Evolutionary conservation across 1,140 invertebrate species (phyloP).

Genomic region (Solenopsis invicta): DNA sequence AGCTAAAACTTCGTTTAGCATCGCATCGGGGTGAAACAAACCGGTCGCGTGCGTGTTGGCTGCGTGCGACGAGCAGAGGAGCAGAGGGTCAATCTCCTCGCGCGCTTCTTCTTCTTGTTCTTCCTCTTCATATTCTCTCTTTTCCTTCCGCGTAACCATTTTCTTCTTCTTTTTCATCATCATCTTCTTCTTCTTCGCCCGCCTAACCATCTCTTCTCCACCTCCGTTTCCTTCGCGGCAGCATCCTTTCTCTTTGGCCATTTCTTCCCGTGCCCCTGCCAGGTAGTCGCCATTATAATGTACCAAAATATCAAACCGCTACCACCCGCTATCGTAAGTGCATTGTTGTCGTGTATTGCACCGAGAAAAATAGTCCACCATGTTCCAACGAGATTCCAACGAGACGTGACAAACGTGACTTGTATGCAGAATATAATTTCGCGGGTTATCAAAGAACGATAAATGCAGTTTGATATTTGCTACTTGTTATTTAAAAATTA

Average conservation of each 20-base stretch:
- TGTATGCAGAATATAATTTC: background rate
- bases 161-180: slow-evolving; percentile 69
- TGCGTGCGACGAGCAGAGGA: slow-evolving; percentile 79
- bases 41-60: slow-evolving; percentile 84
- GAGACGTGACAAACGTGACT: background rate
- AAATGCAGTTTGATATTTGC: background rate
- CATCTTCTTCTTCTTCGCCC: slow-evolving; percentile 71
- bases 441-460: background rate
- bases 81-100: slow-evolving; percentile 85
- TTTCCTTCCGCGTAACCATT: slow-evolving; percentile 73
- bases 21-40: slow-evolving; percentile 84
- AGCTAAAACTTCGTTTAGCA: slow-evolving; percentile 84
- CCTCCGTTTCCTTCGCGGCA: slow-evolving; percentile 49
- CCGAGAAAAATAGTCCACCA: background rate
- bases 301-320: slow-evolving; percentile 49
- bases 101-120: slow-evolving; percentile 64
- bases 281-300: slow-evolving; percentile 49
- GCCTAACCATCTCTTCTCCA: slow-evolving; percentile 46
- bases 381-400: background rate
- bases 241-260: slow-evolving; percentile 62
- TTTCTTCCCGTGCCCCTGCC: slow-evolving; percentile 41
- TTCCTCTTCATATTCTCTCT: slow-evolving; percentile 72
- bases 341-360: background rate
- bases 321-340: slow-evolving; percentile 16
- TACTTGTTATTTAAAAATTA: background rate